Evolutionary conservation across 2,888 invertebrate genomes (phyloP).

Genomic region (Pheosia tremula): DNA sequence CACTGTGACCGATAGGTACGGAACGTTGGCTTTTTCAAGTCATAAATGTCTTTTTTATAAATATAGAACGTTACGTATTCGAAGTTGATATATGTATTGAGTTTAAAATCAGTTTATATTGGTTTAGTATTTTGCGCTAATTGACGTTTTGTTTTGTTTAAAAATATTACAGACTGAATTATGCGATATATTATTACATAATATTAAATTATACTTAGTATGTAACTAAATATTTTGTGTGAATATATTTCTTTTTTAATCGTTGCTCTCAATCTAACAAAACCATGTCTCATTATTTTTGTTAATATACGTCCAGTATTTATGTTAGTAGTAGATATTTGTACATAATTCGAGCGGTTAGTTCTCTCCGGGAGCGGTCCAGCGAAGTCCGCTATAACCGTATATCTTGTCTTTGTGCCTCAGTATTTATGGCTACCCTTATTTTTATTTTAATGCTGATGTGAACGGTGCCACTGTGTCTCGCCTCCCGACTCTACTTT

Average conservation of each 20-base stretch:
- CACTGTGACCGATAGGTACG: conserved; percentile 71
- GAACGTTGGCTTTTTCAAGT: conserved; percentile 39
- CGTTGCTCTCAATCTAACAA: conserved; percentile 25
- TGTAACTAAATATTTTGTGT: no score
- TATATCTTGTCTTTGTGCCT: conserved; percentile 82
- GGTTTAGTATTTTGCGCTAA: no score
- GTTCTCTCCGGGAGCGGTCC: conserved; percentile 58
- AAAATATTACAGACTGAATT: no score
- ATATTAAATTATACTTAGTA: no score
- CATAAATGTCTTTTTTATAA: conserved; percentile 27
- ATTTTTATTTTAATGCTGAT: conserved; percentile 85
- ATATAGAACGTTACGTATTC: not conserved
- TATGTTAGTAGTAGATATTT: conserved; percentile 9
- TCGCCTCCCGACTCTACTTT: conserved; percentile 68
- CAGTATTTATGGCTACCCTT: conserved; percentile 79
- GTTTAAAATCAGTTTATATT: no score
- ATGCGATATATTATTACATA: no score
- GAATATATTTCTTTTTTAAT: no score
- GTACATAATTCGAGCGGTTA: conserved; percentile 43
- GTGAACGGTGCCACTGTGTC: conserved; percentile 78
- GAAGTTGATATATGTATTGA: no score
- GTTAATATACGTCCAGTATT: conserved; percentile 36
- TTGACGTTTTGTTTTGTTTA: no score
- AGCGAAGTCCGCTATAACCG: conserved; percentile 73
- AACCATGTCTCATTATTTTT: conserved; percentile 40